Evolutionary conservation across 2,113 vertebrate genomes (phyloP).

Genomic region (Strigops habroptila): DNA sequence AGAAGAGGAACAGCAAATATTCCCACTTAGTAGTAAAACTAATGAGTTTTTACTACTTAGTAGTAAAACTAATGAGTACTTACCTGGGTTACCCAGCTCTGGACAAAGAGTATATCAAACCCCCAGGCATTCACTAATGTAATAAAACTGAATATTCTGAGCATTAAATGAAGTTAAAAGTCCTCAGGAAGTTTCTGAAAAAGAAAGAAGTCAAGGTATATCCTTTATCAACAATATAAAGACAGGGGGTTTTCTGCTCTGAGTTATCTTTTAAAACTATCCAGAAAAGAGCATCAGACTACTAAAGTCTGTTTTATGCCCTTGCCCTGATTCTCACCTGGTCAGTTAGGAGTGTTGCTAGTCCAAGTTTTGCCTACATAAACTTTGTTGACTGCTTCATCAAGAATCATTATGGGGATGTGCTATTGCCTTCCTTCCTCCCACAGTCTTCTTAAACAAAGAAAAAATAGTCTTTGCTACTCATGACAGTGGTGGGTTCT

Average conservation of each 20-base stretch:
- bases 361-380: fast-evolving
- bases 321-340: not conserved
- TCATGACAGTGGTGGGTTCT: not conserved
- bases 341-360: not conserved
- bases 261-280: not conserved
- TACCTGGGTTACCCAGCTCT: not conserved
- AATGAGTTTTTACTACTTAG: too few relatives aligned
- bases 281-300: not conserved
- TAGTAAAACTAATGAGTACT: not conserved
- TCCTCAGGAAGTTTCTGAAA: not conserved
- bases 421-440: not conserved
- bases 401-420: fast-evolving
- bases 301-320: not conserved
- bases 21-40: not conserved
- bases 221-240: not conserved
- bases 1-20: not conserved
- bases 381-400: not conserved
- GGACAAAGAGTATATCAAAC: not conserved
- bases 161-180: not conserved
- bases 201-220: not conserved
- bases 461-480: not conserved
- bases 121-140: not conserved
- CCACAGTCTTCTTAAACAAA: not conserved
- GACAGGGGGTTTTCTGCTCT: fast-evolving
- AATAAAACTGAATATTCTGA: not conserved